A percentile compares a stretch with the other conserved stretches of the same genome.
Evolutionary conservation across 2,888 invertebrate genomes (phyloP).

Genomic region (Drosophila fulvimacula): DNA sequence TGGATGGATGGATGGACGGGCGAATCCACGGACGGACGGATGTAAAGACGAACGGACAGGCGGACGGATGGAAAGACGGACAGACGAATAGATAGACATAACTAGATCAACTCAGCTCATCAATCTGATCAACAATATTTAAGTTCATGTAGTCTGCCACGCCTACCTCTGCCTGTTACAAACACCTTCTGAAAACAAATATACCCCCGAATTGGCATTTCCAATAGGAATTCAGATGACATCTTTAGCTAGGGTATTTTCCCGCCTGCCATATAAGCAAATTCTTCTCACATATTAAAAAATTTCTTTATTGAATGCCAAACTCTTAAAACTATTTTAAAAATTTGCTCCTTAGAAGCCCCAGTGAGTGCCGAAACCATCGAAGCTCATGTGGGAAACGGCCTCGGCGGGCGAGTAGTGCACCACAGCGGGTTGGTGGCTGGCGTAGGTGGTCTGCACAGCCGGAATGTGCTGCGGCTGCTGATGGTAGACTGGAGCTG

Average conservation of each 20-base stretch:
- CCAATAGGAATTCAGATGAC: too few relatives aligned
- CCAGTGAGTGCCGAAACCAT: conserved; percentile 88
- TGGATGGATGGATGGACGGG: too few relatives aligned
- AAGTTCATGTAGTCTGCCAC: background rate
- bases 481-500: conserved; percentile 53
- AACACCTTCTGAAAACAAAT: background rate
- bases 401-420: conserved; percentile 86
- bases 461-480: conserved; percentile 44
- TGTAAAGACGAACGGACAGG: too few relatives aligned
- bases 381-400: conserved; percentile 88
- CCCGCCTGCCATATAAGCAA: background rate
- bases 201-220: too few relatives aligned
- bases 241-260: background rate
- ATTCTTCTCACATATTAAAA: background rate
- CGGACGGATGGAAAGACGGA: too few relatives aligned
- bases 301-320: conserved; percentile 23
- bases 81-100: background rate
- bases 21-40: too few relatives aligned
- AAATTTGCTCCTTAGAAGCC: conserved; percentile 85
- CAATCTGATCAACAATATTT: background rate
- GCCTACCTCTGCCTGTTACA: background rate
- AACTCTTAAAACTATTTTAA: conserved; percentile 9
- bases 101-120: background rate
- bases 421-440: conserved; percentile 80
- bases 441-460: conserved; percentile 77